A percentile compares a stretch with the other conserved stretches of the same genome.
phyloP scores from a whole-genome alignment of 2,888 invertebrate genomes.

The Sinohyriopsis cumingii region DNA sequence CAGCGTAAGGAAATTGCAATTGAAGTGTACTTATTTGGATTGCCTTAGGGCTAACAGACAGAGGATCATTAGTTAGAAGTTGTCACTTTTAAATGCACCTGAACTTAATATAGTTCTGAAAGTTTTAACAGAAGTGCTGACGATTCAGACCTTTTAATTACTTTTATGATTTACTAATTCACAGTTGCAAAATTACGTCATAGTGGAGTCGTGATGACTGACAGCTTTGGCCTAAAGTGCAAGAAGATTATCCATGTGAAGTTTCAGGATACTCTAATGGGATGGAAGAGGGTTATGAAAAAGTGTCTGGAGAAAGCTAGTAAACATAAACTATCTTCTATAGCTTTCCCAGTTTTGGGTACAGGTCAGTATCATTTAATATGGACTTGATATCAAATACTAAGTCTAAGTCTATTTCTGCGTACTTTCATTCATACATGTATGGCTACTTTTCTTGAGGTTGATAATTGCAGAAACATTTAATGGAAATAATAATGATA shows the following conservation, averaged over 20 bases:
- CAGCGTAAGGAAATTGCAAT: no score
- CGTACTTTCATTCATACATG: no score
- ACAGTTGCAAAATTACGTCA: constrained; percentile 37
- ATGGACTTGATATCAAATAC: constrained; percentile 1
- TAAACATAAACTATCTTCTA: constrained; percentile 23
- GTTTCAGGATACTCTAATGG: constrained; percentile 27
- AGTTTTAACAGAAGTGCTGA: no score
- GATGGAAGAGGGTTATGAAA: constrained; percentile 40
- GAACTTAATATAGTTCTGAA: no score
- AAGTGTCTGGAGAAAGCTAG: constrained; percentile 35
- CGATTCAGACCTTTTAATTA: neutral
- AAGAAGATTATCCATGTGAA: constrained; percentile 40
- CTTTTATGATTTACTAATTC: neutral
- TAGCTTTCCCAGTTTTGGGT: constrained; percentile 46
- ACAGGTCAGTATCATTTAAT: constrained; percentile 24
- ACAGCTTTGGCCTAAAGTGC: constrained; percentile 33
- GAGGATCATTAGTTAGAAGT: no score
- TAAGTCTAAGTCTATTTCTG: no score
- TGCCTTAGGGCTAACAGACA: no score
- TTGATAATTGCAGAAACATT: no score
- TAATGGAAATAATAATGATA: no score
- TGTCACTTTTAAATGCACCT: no score
- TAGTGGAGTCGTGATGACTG: constrained; percentile 38
- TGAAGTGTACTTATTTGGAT: no score
- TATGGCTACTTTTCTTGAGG: no score